phyloP scores from a whole-genome alignment of 1,140 invertebrate genomes.

The Linepithema humile region DNA sequence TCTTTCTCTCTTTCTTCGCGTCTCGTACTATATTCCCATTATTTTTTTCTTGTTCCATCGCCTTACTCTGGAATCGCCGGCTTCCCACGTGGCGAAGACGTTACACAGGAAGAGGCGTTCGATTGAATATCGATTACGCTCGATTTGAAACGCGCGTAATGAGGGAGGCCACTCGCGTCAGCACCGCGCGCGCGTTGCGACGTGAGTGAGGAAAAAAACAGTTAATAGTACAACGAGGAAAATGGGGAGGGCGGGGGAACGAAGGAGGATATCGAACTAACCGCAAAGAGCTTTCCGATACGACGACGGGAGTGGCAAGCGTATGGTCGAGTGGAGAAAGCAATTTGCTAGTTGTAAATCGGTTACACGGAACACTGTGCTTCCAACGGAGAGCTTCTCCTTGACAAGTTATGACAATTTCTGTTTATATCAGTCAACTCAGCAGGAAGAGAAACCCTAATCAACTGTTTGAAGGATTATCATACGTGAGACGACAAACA shows the following conservation, averaged over 20 bases:
- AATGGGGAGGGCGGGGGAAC: background rate
- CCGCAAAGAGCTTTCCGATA: conserved; percentile 70
- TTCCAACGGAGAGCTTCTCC: conserved; percentile 21
- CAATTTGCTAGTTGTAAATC: conserved; percentile 68
- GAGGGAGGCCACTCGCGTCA: conserved; percentile 49
- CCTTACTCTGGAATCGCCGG: background rate
- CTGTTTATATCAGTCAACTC: background rate
- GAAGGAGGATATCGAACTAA: conserved; percentile 57
- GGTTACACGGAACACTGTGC: conserved; percentile 34
- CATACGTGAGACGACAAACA: background rate
- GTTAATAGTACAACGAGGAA: conserved; percentile 60
- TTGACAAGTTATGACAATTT: conserved; percentile 37
- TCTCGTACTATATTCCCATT: conserved; percentile 19
- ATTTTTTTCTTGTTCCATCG: conserved; percentile 39
- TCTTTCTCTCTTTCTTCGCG: background rate
- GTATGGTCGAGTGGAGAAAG: conserved; percentile 58
- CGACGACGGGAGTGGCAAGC: background rate
- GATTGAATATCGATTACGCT: conserved; percentile 70
- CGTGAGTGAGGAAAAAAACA: conserved; percentile 15
- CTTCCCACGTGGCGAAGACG: conserved; percentile 30
- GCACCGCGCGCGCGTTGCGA: conserved; percentile 11
- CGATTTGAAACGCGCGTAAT: conserved; percentile 63
- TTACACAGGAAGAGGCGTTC: conserved; percentile 15
- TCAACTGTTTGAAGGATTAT: too few relatives aligned
- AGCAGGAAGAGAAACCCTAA: background rate